phyloP scores from a whole-genome alignment of 2,888 invertebrate species.

The Abrostola triplasia region DNA sequence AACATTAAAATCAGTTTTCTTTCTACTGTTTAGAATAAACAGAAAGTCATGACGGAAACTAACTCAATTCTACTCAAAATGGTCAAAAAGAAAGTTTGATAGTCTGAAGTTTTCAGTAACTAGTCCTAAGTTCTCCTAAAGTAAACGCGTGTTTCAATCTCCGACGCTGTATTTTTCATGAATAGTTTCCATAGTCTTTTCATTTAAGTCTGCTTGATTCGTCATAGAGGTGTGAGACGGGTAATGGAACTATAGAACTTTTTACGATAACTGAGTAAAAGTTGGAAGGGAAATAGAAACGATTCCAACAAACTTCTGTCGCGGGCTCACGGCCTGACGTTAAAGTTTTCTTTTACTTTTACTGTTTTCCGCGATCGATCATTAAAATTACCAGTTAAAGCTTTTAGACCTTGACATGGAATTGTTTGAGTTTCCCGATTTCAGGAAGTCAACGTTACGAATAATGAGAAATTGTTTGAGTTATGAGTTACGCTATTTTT shows the following conservation, averaged over 20 bases:
- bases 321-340: conserved; percentile 15
- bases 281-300: conserved; percentile 27
- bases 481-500: conserved; percentile 29
- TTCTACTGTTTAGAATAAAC: too few relatives aligned
- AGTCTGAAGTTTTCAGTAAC: too few relatives aligned
- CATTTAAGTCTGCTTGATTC: conserved; percentile 11
- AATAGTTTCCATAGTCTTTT: conserved; percentile 39
- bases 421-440: conserved; percentile 39
- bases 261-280: conserved; percentile 34
- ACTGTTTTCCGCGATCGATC: conserved; percentile 31
- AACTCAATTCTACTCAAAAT: conserved; percentile 62
- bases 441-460: conserved; percentile 30
- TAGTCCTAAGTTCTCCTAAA: too few relatives aligned
- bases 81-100: conserved; percentile 66
- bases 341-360: conserved; percentile 29
- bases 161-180: conserved; percentile 42
- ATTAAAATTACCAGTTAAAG: conserved; percentile 30
- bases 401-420: conserved; percentile 48
- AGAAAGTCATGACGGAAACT: conserved; percentile 44
- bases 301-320: conserved; percentile 14
- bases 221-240: conserved; percentile 15
- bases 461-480: conserved; percentile 20
- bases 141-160: too few relatives aligned
- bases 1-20: too few relatives aligned
- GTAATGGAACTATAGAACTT: conserved; percentile 36